Evolutionary conservation across 2,113 vertebrate species (phyloP).

Genomic region (Recurvirostra avosetta): DNA sequence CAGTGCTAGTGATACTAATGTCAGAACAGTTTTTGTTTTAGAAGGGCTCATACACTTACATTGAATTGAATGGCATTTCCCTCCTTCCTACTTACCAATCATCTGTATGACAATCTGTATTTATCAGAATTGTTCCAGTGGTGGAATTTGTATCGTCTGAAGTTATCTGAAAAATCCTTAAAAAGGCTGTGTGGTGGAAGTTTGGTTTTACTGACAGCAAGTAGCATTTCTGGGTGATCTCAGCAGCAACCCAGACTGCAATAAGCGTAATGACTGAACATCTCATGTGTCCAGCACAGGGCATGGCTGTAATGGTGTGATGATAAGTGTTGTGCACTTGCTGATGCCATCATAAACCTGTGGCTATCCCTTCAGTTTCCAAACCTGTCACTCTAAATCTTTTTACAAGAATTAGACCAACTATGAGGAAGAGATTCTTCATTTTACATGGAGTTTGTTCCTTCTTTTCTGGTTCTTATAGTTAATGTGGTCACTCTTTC

Average conservation of each 20-base stretch:
- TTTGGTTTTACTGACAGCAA: neutral
- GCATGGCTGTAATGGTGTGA: neutral
- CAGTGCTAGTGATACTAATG: neutral
- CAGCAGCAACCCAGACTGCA: neutral
- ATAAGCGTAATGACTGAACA: neutral
- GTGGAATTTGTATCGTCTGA: neutral
- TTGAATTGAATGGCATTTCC: neutral
- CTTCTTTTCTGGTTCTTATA: neutral
- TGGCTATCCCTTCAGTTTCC: neutral
- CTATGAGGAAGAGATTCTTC: neutral
- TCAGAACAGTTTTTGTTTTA: neutral
- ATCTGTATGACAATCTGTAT: neutral
- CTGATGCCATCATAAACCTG: neutral
- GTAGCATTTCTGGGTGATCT: neutral
- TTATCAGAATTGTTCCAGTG: neutral
- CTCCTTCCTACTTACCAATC: neutral
- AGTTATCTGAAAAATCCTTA: neutral
- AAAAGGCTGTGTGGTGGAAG: neutral
- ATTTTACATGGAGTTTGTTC: neutral
- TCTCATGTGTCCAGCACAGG: neutral
- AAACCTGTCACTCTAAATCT: neutral
- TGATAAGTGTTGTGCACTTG: neutral
- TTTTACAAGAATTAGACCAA: neutral
- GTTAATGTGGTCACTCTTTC: neutral
- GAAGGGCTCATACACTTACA: neutral